A percentile compares a stretch with the other conserved stretches of the same genome.
Conservation (phyloP, 2,888 invertebrate species). For the Mesoligia furuncula region DNA sequence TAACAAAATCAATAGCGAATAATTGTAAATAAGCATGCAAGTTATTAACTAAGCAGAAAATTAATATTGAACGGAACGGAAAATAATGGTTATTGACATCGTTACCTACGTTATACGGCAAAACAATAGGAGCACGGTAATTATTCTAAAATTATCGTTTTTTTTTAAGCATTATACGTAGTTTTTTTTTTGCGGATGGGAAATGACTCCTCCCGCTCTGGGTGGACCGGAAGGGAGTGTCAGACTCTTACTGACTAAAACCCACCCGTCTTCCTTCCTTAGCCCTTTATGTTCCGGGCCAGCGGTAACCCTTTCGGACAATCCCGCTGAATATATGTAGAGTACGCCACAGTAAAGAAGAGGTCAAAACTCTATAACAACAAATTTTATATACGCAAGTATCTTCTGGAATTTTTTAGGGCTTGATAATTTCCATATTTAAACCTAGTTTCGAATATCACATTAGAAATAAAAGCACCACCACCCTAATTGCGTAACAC, state of each 20-base stretch:
- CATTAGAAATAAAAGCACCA: not conserved
- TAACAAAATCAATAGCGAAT: not conserved
- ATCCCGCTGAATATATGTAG: too few relatives aligned
- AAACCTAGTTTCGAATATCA: not conserved
- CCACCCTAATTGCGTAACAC: not conserved
- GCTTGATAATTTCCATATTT: not conserved
- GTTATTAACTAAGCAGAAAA: not conserved
- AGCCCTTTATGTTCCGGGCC: too few relatives aligned
- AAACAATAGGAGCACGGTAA: slow-evolving; percentile 18
- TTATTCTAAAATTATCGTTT: not conserved
- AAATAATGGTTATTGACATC: slow-evolving; percentile 16
- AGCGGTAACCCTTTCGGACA: too few relatives aligned
- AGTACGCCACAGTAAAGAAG: not conserved
- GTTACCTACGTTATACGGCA: not conserved
- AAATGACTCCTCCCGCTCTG: too few relatives aligned
- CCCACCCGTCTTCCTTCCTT: too few relatives aligned
- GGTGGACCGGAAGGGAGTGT: too few relatives aligned
- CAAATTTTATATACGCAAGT: not conserved
- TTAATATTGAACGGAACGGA: not conserved
- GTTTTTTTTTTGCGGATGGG: too few relatives aligned
- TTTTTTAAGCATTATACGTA: too few relatives aligned
- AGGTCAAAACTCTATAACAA: slow-evolving; percentile 4
- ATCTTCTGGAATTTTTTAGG: not conserved
- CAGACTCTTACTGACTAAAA: too few relatives aligned
- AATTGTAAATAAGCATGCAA: not conserved